A percentile compares a stretch with the other conserved stretches of the same genome.
Evolutionary conservation across 2,113 vertebrate species (phyloP).

Genomic region (Danio rerio): DNA sequence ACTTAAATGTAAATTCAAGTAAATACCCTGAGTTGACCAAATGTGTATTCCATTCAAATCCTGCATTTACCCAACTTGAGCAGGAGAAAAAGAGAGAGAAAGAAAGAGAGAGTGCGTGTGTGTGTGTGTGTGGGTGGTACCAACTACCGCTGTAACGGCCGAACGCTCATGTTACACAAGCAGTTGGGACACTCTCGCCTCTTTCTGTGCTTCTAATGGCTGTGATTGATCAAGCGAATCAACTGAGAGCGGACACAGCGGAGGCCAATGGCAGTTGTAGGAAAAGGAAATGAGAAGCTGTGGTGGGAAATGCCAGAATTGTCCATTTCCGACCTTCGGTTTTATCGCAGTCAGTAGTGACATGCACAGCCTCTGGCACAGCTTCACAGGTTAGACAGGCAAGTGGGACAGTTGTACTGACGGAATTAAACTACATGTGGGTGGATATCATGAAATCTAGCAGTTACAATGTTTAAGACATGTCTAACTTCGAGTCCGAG

Average conservation of each 20-base stretch:
- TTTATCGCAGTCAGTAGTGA: conserved; percentile 45
- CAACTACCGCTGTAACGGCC: conserved; percentile 24
- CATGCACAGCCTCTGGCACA: background rate
- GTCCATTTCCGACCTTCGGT: conserved; percentile 51
- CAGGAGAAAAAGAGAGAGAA: too few species aligned
- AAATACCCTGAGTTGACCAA: too few species aligned
- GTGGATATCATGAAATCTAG: background rate
- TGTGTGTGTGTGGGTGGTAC: conserved; percentile 28
- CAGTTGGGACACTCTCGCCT: conserved; percentile 3
- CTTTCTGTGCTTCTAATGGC: background rate
- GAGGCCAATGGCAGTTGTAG: conserved; percentile 29
- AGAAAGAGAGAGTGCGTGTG: too few species aligned
- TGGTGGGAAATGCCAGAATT: conserved; percentile 53
- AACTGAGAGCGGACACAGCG: conserved; percentile 17
- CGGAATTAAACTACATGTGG: background rate
- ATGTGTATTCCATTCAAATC: too few species aligned
- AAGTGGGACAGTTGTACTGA: background rate
- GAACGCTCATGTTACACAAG: conserved; percentile 34
- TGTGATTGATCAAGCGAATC: background rate
- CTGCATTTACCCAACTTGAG: too few species aligned
- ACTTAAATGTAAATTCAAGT: too few species aligned
- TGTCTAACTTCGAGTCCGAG: too few species aligned
- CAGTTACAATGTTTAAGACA: background rate
- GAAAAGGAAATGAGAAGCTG: conserved; percentile 56
- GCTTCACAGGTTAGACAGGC: background rate